These are phyloP conservation scores for Podarcis raffonei DNA, from an alignment of 2,113 vertebrate genomes.

Conservation along the genomic window DNA sequence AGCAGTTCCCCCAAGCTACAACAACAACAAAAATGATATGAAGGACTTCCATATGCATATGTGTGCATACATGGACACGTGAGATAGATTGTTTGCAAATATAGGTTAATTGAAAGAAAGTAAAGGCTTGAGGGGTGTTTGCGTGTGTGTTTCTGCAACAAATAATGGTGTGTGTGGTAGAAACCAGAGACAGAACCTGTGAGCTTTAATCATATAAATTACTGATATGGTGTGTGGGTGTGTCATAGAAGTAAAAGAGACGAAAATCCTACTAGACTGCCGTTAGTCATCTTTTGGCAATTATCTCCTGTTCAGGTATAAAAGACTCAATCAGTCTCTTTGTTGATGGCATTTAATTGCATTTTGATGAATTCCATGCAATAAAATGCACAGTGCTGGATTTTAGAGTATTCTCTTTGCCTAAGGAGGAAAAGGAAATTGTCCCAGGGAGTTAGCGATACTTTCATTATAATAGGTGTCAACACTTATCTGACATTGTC, in stretches of 20 bases:
- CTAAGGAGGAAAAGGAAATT: slow-evolving; percentile 29
- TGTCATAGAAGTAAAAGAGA: slow-evolving; percentile 45
- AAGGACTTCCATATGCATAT: background rate
- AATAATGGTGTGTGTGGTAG: background rate
- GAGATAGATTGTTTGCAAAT: background rate
- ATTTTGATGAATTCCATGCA: slow-evolving; percentile 39
- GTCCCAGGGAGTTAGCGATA: slow-evolving; percentile 15
- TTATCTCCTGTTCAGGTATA: slow-evolving; percentile 14
- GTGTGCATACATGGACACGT: background rate
- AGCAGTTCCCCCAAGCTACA: background rate
- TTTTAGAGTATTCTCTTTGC: slow-evolving; percentile 35
- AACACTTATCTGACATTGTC: background rate
- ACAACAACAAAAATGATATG: slow-evolving; percentile 13
- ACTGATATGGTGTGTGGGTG: slow-evolving; percentile 5
- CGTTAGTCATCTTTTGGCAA: slow-evolving; percentile 40
- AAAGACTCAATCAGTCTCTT: slow-evolving; percentile 22
- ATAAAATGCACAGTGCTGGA: background rate
- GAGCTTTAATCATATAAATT: background rate
- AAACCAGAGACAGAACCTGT: background rate
- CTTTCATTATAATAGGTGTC: background rate
- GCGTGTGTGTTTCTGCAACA: background rate
- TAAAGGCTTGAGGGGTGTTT: background rate
- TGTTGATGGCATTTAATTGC: background rate
- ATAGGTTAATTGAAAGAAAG: background rate
- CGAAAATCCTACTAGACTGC: slow-evolving; percentile 25